Evolutionary conservation across 2,888 invertebrate genomes (phyloP).

Genomic region (Dugesia japonica): DNA sequence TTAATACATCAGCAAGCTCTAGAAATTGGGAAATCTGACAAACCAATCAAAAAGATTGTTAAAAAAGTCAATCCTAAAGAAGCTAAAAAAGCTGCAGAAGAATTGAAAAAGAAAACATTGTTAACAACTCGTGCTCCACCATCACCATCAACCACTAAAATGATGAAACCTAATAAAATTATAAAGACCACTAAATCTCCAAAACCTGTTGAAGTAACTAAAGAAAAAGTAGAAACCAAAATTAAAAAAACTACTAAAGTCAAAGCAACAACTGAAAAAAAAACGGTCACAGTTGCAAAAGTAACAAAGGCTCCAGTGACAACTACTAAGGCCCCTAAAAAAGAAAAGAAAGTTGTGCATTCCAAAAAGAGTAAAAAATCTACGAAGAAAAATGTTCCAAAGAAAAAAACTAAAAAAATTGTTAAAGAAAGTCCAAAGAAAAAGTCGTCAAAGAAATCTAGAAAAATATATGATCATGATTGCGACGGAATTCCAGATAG

Average conservation of each 20-base stretch:
- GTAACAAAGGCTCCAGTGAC: neutral
- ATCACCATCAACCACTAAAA: neutral
- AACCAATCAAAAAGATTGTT: slow-evolving; percentile 23
- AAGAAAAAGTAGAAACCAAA: neutral
- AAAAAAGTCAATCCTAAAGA: slow-evolving; percentile 23
- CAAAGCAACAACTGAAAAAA: slow-evolving; percentile 27
- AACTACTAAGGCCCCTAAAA: neutral
- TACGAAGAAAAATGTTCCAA: neutral
- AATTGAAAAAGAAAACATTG: neutral
- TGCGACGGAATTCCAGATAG: slow-evolving; percentile 37
- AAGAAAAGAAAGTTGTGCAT: slow-evolving; percentile 21
- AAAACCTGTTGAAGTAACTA: slow-evolving; percentile 17
- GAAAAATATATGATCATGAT: slow-evolving; percentile 36
- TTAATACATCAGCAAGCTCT: slow-evolving; percentile 29
- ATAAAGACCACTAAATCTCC: slow-evolving; percentile 20
- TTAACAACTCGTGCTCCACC: too few species aligned
- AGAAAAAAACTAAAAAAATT: neutral
- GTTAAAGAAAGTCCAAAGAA: neutral
- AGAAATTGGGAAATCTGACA: slow-evolving; percentile 29
- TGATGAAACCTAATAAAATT: neutral
- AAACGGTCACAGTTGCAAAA: slow-evolving; percentile 21
- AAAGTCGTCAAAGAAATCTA: neutral
- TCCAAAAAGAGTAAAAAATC: slow-evolving; percentile 37
- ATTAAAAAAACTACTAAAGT: slow-evolving; percentile 12
- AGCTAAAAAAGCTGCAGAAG: neutral